Base-by-base conservation (phyloP, 1,140 invertebrate genomes). In the Drosophila malerkotliana region DNA sequence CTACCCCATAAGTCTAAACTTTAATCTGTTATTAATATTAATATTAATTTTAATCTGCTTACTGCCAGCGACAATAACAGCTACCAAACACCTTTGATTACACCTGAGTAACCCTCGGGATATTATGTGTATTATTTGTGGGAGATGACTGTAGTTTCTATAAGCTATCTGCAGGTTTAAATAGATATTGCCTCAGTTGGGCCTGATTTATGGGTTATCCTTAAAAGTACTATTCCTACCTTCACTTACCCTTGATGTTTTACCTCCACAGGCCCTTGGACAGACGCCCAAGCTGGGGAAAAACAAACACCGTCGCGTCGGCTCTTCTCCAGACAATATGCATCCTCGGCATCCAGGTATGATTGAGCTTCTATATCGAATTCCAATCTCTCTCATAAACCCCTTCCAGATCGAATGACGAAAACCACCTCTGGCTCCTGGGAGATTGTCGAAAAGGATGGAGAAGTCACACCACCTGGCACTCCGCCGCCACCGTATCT, bases 401-500 rank as follows among this genome's bases (percentile, higher is more conserved):
- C 21, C 21, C 21, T 21, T 21, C 21, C 48, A 91, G 90, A 91
- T 89, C 89, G 89, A 10, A 66, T 85, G 18, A 77, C 74, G 0
- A 91, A 92, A 78, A 79, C 91, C 4, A 87, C 84, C 2, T 91
- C 89, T 12, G 90, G 90, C 26, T 92, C 91, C 1, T 92, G 91
- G 91, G 91, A 92, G 57, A 79, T 92, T 26, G 77, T 90, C 0
- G 91, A 92, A 51, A 91, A 91, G 81, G 93, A 94, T 76, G 89
- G 92, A 4, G 93, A 94, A 41, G 92, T 94, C 4, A 96, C 96
- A 41, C 97, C 97, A 28, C 96, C 96, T 1, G 96, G 96, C 41
- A 97, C 96, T 44, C 97, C 97, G 15, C 97, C 97, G 45, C 97
- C 97, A 44, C 96, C 97, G 9, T 97, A 98, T 93, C 93, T 93